These are phyloP conservation scores for Enchytraeus crypticus DNA, from an alignment of 2,888 invertebrate genomes.

Conservation along the genomic window DNA sequence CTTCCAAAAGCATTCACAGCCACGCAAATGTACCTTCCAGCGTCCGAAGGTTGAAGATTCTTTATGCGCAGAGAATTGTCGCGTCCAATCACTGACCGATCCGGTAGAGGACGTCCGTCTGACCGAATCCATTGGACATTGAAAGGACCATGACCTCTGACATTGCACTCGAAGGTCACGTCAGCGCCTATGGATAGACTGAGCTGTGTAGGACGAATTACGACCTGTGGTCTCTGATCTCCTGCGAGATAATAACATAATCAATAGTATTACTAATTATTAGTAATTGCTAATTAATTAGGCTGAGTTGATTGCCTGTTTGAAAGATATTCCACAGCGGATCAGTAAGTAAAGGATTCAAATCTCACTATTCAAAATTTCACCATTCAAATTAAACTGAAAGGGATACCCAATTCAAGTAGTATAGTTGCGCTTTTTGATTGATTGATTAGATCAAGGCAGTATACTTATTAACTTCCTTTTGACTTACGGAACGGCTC, in stretches of 20 bases:
- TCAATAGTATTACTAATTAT: too few relatives aligned
- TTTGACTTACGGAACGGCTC: too few relatives aligned
- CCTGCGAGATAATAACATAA: background rate
- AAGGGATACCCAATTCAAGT: too few relatives aligned
- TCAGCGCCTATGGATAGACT: slow-evolving; percentile 9
- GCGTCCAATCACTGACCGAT: slow-evolving; percentile 29
- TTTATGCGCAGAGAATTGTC: slow-evolving; percentile 37
- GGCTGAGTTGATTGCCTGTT: too few relatives aligned
- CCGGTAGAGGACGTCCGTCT: slow-evolving; percentile 59
- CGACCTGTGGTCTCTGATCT: slow-evolving; percentile 5
- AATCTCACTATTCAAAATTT: too few relatives aligned
- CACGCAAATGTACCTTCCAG: slow-evolving; percentile 40
- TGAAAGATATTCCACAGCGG: too few relatives aligned
- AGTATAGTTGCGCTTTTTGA: too few relatives aligned
- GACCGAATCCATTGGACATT: slow-evolving; percentile 62
- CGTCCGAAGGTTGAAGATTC: slow-evolving; percentile 32
- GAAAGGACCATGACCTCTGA: slow-evolving; percentile 35
- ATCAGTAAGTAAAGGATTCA: too few relatives aligned
- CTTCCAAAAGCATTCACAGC: slow-evolving; percentile 38
- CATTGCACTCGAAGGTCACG: slow-evolving; percentile 29
- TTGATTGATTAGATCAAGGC: too few relatives aligned
- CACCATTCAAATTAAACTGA: too few relatives aligned
- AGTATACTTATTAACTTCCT: too few relatives aligned
- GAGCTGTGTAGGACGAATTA: slow-evolving; percentile 5
- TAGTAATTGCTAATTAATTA: too few relatives aligned